Conservation (phyloP, 2,113 vertebrate species). For the Oncorhynchus mykiss region DNA sequence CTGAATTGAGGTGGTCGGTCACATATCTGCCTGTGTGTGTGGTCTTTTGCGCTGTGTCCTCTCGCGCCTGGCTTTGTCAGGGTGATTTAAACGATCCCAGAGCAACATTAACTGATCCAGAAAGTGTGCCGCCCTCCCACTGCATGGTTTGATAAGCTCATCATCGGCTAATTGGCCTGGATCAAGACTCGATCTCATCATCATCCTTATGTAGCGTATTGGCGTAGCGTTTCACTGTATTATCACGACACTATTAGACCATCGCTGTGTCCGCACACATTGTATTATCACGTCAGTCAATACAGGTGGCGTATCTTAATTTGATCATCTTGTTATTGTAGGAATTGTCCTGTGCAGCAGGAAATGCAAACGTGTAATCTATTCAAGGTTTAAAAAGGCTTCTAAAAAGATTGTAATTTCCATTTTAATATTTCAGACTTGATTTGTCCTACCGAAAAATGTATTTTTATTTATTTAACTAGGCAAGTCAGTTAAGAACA, state of each 20-base stretch:
- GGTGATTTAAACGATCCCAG: not conserved
- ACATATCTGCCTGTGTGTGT: not conserved
- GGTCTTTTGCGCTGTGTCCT: not conserved
- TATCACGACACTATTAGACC: not conserved
- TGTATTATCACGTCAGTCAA: not conserved
- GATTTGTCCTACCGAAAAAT: too few relatives aligned
- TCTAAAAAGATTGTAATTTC: too few relatives aligned
- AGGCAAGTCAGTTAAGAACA: too few relatives aligned
- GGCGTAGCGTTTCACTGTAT: not conserved
- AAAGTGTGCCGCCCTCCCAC: not conserved
- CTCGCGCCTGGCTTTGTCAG: not conserved
- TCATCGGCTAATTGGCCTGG: constrained; percentile 11
- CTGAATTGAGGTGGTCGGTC: not conserved
- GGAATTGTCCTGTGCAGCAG: too few relatives aligned
- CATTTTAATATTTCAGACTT: too few relatives aligned
- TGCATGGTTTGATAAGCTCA: constrained; percentile 2
- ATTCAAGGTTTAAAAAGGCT: too few relatives aligned
- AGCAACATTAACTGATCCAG: not conserved
- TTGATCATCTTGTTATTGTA: too few relatives aligned
- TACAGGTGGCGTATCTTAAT: too few relatives aligned
- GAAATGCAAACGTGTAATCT: too few relatives aligned
- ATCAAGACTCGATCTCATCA: not conserved
- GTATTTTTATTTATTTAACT: too few relatives aligned
- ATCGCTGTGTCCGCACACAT: too few relatives aligned
- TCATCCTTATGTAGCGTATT: not conserved